These are phyloP conservation scores for Ischnus inquisitorius DNA, from an alignment of 2,888 invertebrate genomes.

Conservation along the genomic window DNA sequence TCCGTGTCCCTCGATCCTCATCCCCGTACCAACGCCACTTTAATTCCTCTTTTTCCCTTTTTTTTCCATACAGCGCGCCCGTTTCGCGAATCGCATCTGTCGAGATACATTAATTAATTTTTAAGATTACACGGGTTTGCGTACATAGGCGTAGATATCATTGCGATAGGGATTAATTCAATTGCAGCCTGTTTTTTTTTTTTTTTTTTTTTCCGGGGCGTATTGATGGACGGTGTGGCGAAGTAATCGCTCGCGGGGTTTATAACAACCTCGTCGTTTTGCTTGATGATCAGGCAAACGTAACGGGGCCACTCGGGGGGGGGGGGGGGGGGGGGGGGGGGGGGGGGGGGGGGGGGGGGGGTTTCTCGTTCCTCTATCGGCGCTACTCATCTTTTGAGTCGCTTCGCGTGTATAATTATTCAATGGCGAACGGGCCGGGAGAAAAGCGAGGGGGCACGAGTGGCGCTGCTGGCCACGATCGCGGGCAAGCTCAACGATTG, in stretches of 20 bases:
- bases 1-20: conserved; percentile 61
- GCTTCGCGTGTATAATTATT: conserved; percentile 81
- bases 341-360: too few species aligned
- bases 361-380: conserved; percentile 77
- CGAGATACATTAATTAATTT: conserved; percentile 61
- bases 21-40: conserved; percentile 21
- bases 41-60: conserved; percentile 52
- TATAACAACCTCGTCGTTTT: conserved; percentile 44
- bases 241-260: conserved; percentile 51
- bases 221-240: conserved; percentile 46
- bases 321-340: too few species aligned
- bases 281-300: conserved; percentile 69
- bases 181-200: conserved; percentile 25
- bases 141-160: conserved; percentile 21
- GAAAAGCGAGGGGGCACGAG: conserved; percentile 9
- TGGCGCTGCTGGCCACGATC: conserved; percentile 72
- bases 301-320: conserved; percentile 72
- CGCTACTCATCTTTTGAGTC: conserved; percentile 77
- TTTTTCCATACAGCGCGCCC: conserved; percentile 48
- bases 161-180: conserved; percentile 49
- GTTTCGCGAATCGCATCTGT: conserved; percentile 39
- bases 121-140: conserved; percentile 15
- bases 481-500: conserved; percentile 78
- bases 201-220: conserved; percentile 24
- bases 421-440: conserved; percentile 76